These are phyloP conservation scores for Diaprepes abbreviatus DNA, from an alignment of 2,888 invertebrate genomes.

Conservation along the genomic window DNA sequence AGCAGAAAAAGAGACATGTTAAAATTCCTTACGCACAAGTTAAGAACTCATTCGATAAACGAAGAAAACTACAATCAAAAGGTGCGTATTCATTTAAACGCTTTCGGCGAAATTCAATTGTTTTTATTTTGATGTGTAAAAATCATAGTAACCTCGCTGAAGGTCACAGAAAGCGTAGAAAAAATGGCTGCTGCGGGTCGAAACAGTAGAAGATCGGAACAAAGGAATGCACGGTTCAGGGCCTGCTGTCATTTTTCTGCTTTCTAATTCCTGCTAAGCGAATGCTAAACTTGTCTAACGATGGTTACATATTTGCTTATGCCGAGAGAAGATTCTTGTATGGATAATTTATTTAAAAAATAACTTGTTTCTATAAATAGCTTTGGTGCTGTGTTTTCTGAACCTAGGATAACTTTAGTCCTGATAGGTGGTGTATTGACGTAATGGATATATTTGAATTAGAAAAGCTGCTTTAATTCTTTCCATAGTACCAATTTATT, in stretches of 20 bases:
- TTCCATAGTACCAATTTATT: no score
- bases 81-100: slow-evolving; percentile 71
- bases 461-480: no score
- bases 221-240: slow-evolving; percentile 53
- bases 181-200: slow-evolving; percentile 74
- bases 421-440: neutral
- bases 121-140: slow-evolving; percentile 46
- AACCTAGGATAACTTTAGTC: neutral
- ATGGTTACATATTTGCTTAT: slow-evolving; percentile 9
- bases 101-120: slow-evolving; percentile 17
- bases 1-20: slow-evolving; percentile 79
- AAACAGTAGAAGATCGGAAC: slow-evolving; percentile 73
- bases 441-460: neutral
- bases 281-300: slow-evolving; percentile 33
- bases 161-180: slow-evolving; percentile 68
- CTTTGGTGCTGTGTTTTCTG: neutral
- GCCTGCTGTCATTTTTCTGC: slow-evolving; percentile 50
- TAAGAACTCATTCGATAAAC: slow-evolving; percentile 88
- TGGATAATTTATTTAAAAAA: neutral
- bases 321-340: slow-evolving; percentile 5
- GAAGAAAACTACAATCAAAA: slow-evolving; percentile 79
- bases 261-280: slow-evolving; percentile 44
- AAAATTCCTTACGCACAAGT: slow-evolving; percentile 88
- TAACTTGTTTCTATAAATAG: slow-evolving; percentile 19
- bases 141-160: slow-evolving; percentile 65